phyloP scores from a whole-genome alignment of 2,888 invertebrate species.

The Parnassius glacialis region DNA sequence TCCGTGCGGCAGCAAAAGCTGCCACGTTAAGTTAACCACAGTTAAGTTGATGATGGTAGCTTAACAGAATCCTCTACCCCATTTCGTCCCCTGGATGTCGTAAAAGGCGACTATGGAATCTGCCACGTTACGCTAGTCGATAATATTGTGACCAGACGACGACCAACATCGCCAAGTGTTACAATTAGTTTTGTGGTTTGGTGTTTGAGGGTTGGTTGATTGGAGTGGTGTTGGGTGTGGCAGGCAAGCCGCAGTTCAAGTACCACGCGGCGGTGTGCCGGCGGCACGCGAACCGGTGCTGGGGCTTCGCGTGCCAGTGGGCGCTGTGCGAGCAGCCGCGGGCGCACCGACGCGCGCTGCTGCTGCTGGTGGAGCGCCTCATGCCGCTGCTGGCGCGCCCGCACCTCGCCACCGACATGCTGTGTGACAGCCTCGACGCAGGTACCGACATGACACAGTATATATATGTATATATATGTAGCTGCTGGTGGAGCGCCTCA shows the following conservation, averaged over 20 bases:
- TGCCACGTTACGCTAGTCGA: too few relatives aligned
- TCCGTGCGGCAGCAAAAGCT: too few relatives aligned
- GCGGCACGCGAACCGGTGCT: constrained; percentile 85
- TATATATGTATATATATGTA: too few relatives aligned
- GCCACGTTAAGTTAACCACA: too few relatives aligned
- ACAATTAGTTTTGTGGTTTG: too few relatives aligned
- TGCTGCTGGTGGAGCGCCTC: constrained; percentile 90
- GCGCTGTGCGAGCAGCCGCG: constrained; percentile 81
- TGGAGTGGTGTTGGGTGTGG: neutral
- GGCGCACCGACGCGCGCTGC: constrained; percentile 88
- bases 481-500: constrained; percentile 89
- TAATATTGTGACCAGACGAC: too few relatives aligned
- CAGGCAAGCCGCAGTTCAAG: constrained; percentile 71
- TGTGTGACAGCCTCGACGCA: constrained; percentile 92
- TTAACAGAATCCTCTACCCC: too few relatives aligned
- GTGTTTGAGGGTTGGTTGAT: too few relatives aligned
- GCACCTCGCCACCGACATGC: constrained; percentile 92
- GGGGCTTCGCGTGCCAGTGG: constrained; percentile 89
- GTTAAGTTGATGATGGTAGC: too few relatives aligned
- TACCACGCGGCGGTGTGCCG: constrained; percentile 79
- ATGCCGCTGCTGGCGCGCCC: constrained; percentile 91
- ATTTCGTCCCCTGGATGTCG: too few relatives aligned
- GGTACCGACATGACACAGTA: neutral
- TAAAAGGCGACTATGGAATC: too few relatives aligned
- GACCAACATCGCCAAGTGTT: too few relatives aligned